Evolutionary conservation across 2,113 vertebrate species (phyloP), one percentile per base, ranked within the genome.

Genomic region (Dipodomys stephensi): DNA sequence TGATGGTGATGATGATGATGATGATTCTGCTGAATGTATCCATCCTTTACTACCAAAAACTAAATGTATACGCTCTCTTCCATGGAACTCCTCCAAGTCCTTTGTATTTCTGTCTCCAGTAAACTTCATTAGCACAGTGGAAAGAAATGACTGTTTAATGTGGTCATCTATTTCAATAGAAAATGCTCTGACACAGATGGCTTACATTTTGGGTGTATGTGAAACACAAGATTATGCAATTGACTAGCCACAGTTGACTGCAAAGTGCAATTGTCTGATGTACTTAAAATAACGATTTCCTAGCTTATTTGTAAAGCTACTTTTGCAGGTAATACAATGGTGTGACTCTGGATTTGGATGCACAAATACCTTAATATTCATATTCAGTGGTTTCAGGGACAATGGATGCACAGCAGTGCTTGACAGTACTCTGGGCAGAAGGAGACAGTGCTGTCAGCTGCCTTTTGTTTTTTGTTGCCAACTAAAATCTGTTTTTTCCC

Each of bases 361-460:
- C 65, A n/a, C 25, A 25, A 44, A 44, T 23, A 4, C 5, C 89
- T 1, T 7, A 80, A 28, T 84, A 57, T 35, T 84, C 46, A 5
- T 68, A 5, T 22, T 20, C 65, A 2, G 0, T 0, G 2, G 32
- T 46, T 65, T 20, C 15, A 27, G 19, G 32, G 19, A 96, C 83
- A 60, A 27, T 0, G 49, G 7, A 46, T 12, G 0, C 2, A 44
- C 6, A 4, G 46, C 46, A 20, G 44, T 28, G 71, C 32, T 81
- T 3, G 0, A 32, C 22, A 18, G 1, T 35, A 78, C 73, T 93
- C 46, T 73, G 69, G 62, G 67, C 97, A 94, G 93, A 39, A 96
- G 97, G 85, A 95, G 97, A 97, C 97, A 93, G 96, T 95, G 97
- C 73, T 71, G 32, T 92, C 64, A 97, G 62, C 27, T 49, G 30